phyloP scores from a whole-genome alignment of 2,797 vertebrate species.

The Schizothorax lantsangensis region DNA sequence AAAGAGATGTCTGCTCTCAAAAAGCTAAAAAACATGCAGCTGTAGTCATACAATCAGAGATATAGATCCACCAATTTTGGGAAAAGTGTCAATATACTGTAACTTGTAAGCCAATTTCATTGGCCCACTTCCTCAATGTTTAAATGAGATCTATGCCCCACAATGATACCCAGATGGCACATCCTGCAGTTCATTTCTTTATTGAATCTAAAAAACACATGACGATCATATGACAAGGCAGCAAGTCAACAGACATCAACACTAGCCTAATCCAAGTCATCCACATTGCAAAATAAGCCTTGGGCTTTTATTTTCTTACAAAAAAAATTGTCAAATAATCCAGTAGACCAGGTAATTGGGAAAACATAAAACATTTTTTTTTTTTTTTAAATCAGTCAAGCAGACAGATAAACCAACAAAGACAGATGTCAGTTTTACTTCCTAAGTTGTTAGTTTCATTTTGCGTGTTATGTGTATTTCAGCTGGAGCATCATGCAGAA shows the following conservation, averaged over 20 bases:
- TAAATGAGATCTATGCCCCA: background rate
- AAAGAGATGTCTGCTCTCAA: background rate
- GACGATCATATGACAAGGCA: constrained; percentile 28
- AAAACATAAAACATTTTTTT: background rate
- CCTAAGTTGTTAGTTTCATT: background rate
- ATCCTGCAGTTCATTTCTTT: constrained; percentile 3
- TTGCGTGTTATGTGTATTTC: background rate
- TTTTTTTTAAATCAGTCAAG: background rate
- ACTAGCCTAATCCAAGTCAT: constrained; percentile 48
- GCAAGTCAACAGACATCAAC: constrained; percentile 7
- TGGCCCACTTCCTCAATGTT: background rate
- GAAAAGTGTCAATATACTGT: background rate
- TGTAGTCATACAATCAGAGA: constrained; percentile 6
- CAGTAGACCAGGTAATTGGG: constrained; percentile 8
- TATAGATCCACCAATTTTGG: background rate
- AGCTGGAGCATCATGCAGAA: background rate
- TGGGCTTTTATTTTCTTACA: background rate
- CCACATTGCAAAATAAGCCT: constrained; percentile 14
- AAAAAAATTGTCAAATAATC: constrained; percentile 12
- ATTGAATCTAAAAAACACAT: constrained; percentile 51
- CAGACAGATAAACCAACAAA: background rate
- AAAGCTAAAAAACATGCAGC: constrained; percentile 4
- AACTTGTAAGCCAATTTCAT: background rate
- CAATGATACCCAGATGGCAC: background rate
- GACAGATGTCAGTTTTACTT: constrained; percentile 29